Base-by-base conservation (phyloP, 2,797 vertebrate species). In the Prunella strophiata region DNA sequence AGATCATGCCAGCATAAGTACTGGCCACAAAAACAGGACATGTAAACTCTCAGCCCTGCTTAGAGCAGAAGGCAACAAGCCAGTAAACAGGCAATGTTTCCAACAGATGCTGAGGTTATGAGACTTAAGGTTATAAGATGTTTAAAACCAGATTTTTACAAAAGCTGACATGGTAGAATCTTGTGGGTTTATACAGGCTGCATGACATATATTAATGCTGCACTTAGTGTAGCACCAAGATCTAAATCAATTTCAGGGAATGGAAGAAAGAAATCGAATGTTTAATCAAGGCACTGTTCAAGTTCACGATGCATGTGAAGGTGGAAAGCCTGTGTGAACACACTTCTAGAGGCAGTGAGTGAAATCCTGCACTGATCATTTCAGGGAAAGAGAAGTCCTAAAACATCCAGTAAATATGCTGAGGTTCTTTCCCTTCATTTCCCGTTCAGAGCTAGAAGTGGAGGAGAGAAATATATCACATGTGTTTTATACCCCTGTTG, bases 51-150 rank as follows among this genome's bases (percentile, higher is more conserved):
- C 36, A 3, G 58, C 19, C 9, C 52, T 57, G 74, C 77, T 89
- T 42, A 55, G 32, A 74, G 50, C 55, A 70, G 63, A 81, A 91
- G 52, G 88, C 74, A 82, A 34, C 11, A 52, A 42, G 45, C 70
- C 79, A 89, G 77, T 25, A 50, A 86, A 73, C 8, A 71, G 38
- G 32, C 55, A 89, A 61, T 7, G 21, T 59, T 87, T 83, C 36
- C 38, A 80, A 79, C 68, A 85, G 82, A 71, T 91, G 75, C 52
- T 36, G 71, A 91, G 18, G 45, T 87, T 91, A 59, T 82, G 55
- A 87, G 55, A 58, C 42, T 74, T 82, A 21, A 42, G 55, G 43
- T 42, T 62, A 12, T 55, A 38, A 89, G 30, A 59, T 51, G 40
- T 84, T 95, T 92, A 23, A 81, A 94, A 54, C 1, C 34, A 75